Percentiles rank a stretch among this genome's conserved stretches.
Conservation (phyloP, 2,797 vertebrate species). For the Euthynnus affinis region DNA sequence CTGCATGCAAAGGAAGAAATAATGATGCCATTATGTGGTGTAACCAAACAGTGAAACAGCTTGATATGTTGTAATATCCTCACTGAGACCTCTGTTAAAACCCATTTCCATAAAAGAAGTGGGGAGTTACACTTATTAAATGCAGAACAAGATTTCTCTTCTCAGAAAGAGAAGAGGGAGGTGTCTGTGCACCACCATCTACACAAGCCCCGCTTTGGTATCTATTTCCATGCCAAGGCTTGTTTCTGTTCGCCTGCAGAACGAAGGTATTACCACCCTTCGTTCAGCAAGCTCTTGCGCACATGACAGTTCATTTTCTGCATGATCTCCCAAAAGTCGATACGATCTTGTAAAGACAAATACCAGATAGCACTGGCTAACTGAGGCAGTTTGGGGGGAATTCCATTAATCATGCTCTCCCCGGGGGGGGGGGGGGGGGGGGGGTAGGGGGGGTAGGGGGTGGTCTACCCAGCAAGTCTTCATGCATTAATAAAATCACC, state of each 20-base stretch:
- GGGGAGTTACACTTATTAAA: conserved; percentile 67
- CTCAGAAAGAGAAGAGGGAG: conserved; percentile 41
- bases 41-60: conserved; percentile 73
- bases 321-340: conserved; percentile 87
- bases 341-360: conserved; percentile 88
- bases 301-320: conserved; percentile 89
- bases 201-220: conserved; percentile 37
- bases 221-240: conserved; percentile 58
- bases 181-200: conserved; percentile 48
- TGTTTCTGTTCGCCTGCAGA: conserved; percentile 69
- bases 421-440: conserved; percentile 47
- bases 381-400: conserved; percentile 79
- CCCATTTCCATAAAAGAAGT: conserved; percentile 76
- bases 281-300: conserved; percentile 73
- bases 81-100: conserved; percentile 71
- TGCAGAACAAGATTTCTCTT: conserved; percentile 67
- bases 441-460: conserved; percentile 44
- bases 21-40: conserved; percentile 78
- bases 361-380: conserved; percentile 84
- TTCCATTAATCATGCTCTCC: conserved; percentile 83
- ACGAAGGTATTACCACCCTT: conserved; percentile 77
- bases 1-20: conserved; percentile 71
- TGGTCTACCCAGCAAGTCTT: conserved; percentile 73
- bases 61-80: conserved; percentile 79
- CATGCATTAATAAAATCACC: conserved; percentile 82